Percentiles rank a stretch among this genome's conserved stretches.
Conservation (phyloP, 2,888 invertebrate species). For the Netelia fuscicornis region DNA sequence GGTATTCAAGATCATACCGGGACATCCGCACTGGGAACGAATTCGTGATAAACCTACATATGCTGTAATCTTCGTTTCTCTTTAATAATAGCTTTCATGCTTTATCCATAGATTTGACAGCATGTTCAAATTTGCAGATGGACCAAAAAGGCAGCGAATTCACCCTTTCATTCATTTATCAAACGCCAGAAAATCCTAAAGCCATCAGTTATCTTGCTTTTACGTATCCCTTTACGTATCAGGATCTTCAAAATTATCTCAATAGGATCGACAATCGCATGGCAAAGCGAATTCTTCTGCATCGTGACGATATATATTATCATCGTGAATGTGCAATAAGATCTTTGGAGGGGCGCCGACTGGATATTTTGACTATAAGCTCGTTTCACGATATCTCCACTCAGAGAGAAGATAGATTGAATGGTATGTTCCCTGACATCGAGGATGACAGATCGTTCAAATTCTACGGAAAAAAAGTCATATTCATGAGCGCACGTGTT, state of each 20-base stretch:
- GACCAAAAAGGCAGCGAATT: constrained; percentile 89
- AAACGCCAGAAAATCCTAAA: constrained; percentile 89
- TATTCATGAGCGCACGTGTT: constrained; percentile 94
- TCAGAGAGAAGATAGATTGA: constrained; percentile 90
- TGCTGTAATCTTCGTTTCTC: constrained; percentile 86
- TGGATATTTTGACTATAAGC: constrained; percentile 94
- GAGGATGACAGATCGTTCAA: constrained; percentile 89
- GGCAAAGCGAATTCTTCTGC: constrained; percentile 79
- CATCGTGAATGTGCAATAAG: constrained; percentile 92
- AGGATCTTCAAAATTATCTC: constrained; percentile 91
- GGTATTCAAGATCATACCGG: constrained; percentile 91
- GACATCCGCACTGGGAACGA: constrained; percentile 93
- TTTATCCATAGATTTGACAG: constrained; percentile 7
- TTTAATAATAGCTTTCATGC: constrained; percentile 40
- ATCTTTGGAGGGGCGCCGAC: constrained; percentile 91
- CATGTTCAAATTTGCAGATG: constrained; percentile 86
- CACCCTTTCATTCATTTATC: constrained; percentile 90
- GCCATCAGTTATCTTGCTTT: constrained; percentile 95
- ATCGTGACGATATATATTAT: constrained; percentile 92
- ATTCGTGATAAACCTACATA: constrained; percentile 92
- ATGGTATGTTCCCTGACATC: constrained; percentile 90
- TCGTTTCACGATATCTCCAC: constrained; percentile 91
- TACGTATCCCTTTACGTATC: constrained; percentile 95
- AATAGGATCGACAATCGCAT: constrained; percentile 89
- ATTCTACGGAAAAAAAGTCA: constrained; percentile 92